phyloP scores from a whole-genome alignment of 1,140 invertebrate species.

The Lanistes nyassanus region DNA sequence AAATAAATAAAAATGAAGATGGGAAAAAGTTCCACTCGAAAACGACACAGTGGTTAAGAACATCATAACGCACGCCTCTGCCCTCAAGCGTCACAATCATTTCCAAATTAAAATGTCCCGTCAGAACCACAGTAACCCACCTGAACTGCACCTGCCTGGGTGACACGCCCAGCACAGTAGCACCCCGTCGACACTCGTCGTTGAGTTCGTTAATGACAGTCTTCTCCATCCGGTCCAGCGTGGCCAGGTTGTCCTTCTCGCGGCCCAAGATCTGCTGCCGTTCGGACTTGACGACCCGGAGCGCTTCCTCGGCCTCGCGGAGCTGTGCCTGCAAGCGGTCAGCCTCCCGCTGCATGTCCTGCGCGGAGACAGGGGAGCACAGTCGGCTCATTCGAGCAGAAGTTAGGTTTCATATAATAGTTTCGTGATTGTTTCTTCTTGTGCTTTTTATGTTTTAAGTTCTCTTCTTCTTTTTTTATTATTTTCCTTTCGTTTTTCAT shows the following conservation, averaged over 20 bases:
- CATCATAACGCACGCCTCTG: background rate
- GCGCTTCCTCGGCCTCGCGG: slow-evolving; percentile 50
- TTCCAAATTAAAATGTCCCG: too few species aligned
- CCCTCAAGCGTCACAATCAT: too few species aligned
- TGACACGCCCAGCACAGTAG: slow-evolving; percentile 48
- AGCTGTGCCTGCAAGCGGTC: slow-evolving; percentile 53
- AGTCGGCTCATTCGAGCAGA: too few species aligned
- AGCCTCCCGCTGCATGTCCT: slow-evolving; percentile 56
- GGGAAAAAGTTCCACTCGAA: too few species aligned
- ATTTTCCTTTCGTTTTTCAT: too few species aligned
- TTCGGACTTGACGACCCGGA: slow-evolving; percentile 46
- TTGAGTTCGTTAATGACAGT: slow-evolving; percentile 61
- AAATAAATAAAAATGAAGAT: too few species aligned
- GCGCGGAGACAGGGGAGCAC: background rate
- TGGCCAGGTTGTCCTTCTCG: slow-evolving; percentile 44
- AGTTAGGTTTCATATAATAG: too few species aligned
- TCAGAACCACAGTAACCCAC: slow-evolving; percentile 42
- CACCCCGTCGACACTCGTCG: slow-evolving; percentile 58
- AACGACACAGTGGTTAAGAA: background rate
- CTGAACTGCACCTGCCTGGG: slow-evolving; percentile 51
- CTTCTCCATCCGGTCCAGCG: slow-evolving; percentile 54
- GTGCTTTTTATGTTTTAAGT: too few species aligned
- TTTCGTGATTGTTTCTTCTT: too few species aligned
- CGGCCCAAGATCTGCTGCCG: slow-evolving; percentile 32
- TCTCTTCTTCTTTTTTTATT: too few species aligned